Evolutionary conservation across 2,797 vertebrate species (phyloP).

Genomic region (Molossus molossus): DNA sequence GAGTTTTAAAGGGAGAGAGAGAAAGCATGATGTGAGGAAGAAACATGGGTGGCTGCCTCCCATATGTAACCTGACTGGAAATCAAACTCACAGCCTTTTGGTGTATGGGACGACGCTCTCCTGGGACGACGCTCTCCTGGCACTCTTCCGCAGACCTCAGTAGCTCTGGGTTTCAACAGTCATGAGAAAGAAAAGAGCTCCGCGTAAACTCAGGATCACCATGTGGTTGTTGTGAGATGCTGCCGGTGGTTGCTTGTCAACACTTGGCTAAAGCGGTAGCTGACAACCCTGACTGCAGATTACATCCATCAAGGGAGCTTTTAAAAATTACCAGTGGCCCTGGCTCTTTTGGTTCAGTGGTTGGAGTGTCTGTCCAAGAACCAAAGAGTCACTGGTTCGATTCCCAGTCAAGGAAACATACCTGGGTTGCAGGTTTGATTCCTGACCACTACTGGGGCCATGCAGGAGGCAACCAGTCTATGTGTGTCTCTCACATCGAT

Average conservation of each 20-base stretch:
- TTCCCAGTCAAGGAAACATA: too few relatives aligned
- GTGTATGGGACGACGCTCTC: not conserved
- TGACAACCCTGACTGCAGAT: not conserved
- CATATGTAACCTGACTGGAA: not conserved
- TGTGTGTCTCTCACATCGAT: too few relatives aligned
- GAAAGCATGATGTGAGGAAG: not conserved
- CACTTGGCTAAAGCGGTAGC: not conserved
- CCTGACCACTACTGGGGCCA: too few relatives aligned
- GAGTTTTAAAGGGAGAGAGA: not conserved
- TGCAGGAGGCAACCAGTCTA: too few relatives aligned
- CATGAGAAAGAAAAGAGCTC: not conserved
- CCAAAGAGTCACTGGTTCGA: too few relatives aligned
- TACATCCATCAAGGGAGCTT: conserved; percentile 39
- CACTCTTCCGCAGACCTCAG: not conserved
- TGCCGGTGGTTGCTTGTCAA: not conserved
- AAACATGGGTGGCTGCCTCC: not conserved
- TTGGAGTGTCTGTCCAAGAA: too few relatives aligned
- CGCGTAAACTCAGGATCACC: not conserved
- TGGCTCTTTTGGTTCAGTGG: too few relatives aligned
- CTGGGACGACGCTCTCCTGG: not conserved
- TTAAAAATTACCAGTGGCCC: conserved; percentile 20
- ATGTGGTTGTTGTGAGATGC: not conserved
- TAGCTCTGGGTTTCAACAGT: not conserved
- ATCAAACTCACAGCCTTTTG: not conserved
- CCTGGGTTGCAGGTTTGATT: too few relatives aligned